Evolutionary conservation across 2,113 vertebrate species (phyloP).

Genomic region (Brachypteracias leptosomus): DNA sequence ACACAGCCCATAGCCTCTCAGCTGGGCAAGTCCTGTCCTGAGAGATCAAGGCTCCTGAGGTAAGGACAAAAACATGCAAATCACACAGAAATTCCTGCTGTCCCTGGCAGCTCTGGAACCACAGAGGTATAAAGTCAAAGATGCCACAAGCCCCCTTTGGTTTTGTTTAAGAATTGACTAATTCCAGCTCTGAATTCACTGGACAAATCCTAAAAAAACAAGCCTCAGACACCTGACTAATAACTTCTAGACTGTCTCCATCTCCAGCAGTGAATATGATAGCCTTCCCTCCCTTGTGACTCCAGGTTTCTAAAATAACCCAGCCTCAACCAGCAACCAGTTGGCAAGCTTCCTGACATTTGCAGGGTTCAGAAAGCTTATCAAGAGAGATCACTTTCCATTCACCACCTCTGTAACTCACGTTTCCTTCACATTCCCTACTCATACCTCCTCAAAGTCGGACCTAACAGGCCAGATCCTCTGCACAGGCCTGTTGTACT

Average conservation of each 20-base stretch:
- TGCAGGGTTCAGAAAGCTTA: constrained; percentile 16
- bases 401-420: background rate
- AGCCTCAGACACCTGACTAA: background rate
- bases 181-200: background rate
- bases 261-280: background rate
- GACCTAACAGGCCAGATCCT: background rate
- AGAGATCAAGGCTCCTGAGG: background rate
- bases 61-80: background rate
- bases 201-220: background rate
- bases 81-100: background rate
- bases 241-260: background rate
- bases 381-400: constrained; percentile 17
- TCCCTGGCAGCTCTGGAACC: background rate
- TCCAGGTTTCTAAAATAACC: background rate
- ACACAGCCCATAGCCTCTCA: background rate
- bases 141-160: background rate
- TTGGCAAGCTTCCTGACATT: constrained; percentile 31
- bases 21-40: background rate
- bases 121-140: background rate
- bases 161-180: background rate
- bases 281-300: background rate
- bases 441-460: constrained; percentile 20
- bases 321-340: background rate
- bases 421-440: background rate
- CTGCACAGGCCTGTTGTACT: background rate